Evolutionary conservation across 2,797 vertebrate species (phyloP).

Genomic region (Pachyuromys duprasi): DNA sequence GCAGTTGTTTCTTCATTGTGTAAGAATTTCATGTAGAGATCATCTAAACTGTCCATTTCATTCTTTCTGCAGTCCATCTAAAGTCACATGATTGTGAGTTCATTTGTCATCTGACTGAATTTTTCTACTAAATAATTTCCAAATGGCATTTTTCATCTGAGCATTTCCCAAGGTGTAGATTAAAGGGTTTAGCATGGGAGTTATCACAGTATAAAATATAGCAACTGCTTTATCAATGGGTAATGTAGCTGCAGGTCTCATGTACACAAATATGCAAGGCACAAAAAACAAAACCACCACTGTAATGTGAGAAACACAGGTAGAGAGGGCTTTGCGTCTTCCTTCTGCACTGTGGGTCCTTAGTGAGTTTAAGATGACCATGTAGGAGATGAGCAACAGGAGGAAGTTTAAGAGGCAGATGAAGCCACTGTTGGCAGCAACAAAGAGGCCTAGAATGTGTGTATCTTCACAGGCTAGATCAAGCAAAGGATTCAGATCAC

Average conservation of each 20-base stretch:
- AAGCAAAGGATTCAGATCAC: slow-evolving; percentile 57
- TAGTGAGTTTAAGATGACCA: neutral
- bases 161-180: slow-evolving; percentile 68
- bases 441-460: slow-evolving; percentile 4
- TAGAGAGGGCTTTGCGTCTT: neutral
- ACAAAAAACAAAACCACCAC: slow-evolving; percentile 74
- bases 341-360: neutral
- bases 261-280: slow-evolving; percentile 61
- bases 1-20: neutral
- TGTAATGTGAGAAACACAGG: slow-evolving; percentile 10
- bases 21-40: neutral
- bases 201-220: slow-evolving; percentile 43
- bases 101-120: neutral
- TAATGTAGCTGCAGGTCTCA: slow-evolving; percentile 58
- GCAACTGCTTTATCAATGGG: slow-evolving; percentile 58
- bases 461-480: slow-evolving; percentile 35
- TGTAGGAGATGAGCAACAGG: slow-evolving; percentile 35
- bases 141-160: slow-evolving; percentile 59
- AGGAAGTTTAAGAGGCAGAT: slow-evolving; percentile 59
- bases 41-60: too few relatives aligned
- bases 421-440: slow-evolving; percentile 55
- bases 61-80: neutral
- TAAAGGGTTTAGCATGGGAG: slow-evolving; percentile 62
- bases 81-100: neutral
- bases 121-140: neutral